Percentiles rank a stretch among this genome's conserved stretches.
These are phyloP conservation scores for Drosophila lini DNA, from an alignment of 1,140 invertebrate genomes.

Conservation along the genomic window DNA sequence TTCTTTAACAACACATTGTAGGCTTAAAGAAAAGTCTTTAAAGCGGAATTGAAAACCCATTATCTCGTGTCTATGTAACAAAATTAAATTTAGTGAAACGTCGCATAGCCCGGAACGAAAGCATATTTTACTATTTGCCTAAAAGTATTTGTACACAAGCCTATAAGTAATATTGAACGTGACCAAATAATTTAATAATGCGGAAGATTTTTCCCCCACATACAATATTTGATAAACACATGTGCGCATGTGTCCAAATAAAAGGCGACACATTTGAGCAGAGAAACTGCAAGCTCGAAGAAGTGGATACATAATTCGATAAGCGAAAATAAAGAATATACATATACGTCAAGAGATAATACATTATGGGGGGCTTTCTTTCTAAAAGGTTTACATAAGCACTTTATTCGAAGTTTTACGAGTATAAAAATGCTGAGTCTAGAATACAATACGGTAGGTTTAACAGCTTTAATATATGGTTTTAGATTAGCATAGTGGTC, in stretches of 20 bases:
- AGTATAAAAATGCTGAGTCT: constrained; percentile 68
- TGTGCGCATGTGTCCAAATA: constrained; percentile 36
- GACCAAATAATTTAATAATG: constrained; percentile 82
- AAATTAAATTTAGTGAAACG: constrained; percentile 45
- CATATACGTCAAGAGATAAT: constrained; percentile 33
- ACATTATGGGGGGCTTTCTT: neutral
- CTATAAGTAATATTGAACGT: constrained; percentile 74
- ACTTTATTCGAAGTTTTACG: constrained; percentile 68
- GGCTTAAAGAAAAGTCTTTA: constrained; percentile 27
- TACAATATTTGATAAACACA: constrained; percentile 55
- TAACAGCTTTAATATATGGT: constrained; percentile 66
- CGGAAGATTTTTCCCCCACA: constrained; percentile 63
- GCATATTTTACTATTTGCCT: constrained; percentile 80
- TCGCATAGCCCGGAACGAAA: constrained; percentile 43
- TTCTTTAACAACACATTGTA: neutral
- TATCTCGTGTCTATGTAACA: constrained; percentile 39
- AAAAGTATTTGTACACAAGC: constrained; percentile 76
- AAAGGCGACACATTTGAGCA: constrained; percentile 29
- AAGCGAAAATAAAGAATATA: constrained; percentile 47
- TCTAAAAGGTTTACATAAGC: constrained; percentile 62
- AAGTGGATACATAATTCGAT: constrained; percentile 21
- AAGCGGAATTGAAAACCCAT: constrained; percentile 68
- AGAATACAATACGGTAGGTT: constrained; percentile 63
- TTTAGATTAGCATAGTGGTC: constrained; percentile 56
- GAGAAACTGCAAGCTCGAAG: constrained; percentile 18